Evolutionary conservation across 1,140 invertebrate genomes (phyloP), one percentile per base, ranked within the genome.

Genomic region (Drosophila gunungcola): DNA sequence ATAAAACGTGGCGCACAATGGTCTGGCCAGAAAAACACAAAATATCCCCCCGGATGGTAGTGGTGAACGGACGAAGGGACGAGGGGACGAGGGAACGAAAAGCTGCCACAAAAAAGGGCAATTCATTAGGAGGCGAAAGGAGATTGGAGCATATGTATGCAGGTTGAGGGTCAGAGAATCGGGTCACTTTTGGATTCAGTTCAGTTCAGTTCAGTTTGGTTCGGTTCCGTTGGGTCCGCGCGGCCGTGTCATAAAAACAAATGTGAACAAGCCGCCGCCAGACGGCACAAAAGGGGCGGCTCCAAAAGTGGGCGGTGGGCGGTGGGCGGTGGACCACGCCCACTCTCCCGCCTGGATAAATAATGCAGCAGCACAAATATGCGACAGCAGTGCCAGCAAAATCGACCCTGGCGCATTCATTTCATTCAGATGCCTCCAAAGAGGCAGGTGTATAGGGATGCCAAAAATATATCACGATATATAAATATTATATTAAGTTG

Each of bases 331-430:
- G 25, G 12, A 32, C 13, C 49, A 36, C 49, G 49, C 13, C 55
- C 54, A 45, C 32, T 53, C 41, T 61, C 39, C 39, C 39, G 58
- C 46, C 55, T 63, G 51, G 56, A 85, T 84, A 85, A 84, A 84
- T 84, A 84, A 78, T 84, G 81, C 81, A 80, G 77, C 73, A 84
- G 73, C 73, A 63, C 64, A 83, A 84, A 79, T 84, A 84, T 83
- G 81, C 80, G 76, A 80, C 81, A 84, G 48, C 51, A 11, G 38
- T 46, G 41, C 53, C 29, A 7, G 49, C 61, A 12, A 25, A 36
- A 52, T 36, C 53, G 76, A 69, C 51, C 74, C 38, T 65, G 64
- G 58, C 43, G 64, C 72, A 73, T 74, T 74, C 72, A 74, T 73
- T 74, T 73, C 72, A 62, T 63, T 54, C 52, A 54, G 42, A 12